phyloP scores from a whole-genome alignment of 2,113 vertebrate genomes.

The Corvus moneduloides region DNA sequence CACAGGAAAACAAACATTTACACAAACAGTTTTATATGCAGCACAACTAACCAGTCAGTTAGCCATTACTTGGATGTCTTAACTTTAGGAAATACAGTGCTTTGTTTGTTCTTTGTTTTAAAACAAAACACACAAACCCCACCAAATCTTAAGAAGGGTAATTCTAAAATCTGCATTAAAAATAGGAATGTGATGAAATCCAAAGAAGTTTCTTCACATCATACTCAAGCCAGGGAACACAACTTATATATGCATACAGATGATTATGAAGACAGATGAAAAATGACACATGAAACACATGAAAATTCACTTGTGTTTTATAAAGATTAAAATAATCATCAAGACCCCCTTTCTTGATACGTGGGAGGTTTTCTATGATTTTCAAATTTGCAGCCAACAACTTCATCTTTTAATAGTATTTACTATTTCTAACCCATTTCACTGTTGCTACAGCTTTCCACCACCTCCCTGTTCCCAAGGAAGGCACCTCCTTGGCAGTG shows the following conservation, averaged over 20 bases:
- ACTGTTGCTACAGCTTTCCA: neutral
- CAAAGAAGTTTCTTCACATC: neutral
- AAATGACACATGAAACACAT: neutral
- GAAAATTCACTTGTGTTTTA: neutral
- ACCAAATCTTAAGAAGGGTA: neutral
- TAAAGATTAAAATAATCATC: neutral
- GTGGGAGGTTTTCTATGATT: neutral
- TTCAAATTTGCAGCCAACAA: neutral
- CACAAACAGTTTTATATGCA: neutral
- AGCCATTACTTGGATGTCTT: neutral
- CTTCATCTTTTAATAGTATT: neutral
- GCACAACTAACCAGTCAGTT: neutral
- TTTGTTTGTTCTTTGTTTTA: neutral
- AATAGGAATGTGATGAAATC: neutral
- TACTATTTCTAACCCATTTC: neutral
- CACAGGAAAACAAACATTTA: conserved; percentile 1
- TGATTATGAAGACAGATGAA: neutral
- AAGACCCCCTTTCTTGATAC: neutral
- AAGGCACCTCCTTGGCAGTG: neutral
- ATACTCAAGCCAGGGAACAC: neutral
- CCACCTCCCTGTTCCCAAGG: neutral
- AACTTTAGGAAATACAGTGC: neutral
- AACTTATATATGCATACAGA: neutral
- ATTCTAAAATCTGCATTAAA: neutral
- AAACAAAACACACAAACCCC: neutral